Evolutionary conservation across 2,888 invertebrate genomes (phyloP).

Genomic region (Malthinus seriepunctatus): DNA sequence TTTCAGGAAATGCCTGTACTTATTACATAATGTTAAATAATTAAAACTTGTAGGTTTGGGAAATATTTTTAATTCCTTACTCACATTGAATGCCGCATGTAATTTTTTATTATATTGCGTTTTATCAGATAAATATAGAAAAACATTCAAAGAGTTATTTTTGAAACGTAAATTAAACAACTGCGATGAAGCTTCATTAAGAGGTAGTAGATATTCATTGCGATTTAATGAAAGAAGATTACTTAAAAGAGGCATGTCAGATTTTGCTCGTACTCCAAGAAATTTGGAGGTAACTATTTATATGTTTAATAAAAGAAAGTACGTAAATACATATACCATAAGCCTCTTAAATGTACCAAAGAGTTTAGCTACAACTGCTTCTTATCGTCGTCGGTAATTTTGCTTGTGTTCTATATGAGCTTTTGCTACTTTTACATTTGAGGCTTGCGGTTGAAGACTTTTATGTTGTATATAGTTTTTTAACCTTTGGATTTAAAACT

Average conservation of each 20-base stretch:
- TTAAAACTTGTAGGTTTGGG: conserved; percentile 63
- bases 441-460: no score
- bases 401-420: background rate
- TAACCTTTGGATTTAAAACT: background rate
- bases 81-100: conserved; percentile 72
- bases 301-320: conserved; percentile 51
- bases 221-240: conserved; percentile 16
- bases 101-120: conserved; percentile 80
- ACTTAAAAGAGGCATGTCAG: conserved; percentile 26
- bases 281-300: conserved; percentile 55
- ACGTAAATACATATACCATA: conserved; percentile 49
- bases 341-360: conserved; percentile 28
- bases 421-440: background rate
- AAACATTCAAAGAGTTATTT: conserved; percentile 56
- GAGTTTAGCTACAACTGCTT: background rate
- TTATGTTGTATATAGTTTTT: no score
- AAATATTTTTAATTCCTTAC: conserved; percentile 72
- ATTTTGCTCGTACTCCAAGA: conserved; percentile 50
- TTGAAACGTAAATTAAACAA: conserved; percentile 42
- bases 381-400: conserved; percentile 6
- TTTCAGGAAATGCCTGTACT: no score
- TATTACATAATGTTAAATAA: conserved; percentile 2
- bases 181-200: conserved; percentile 44
- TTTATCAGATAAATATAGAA: conserved; percentile 73
- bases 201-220: conserved; percentile 6